Conservation (phyloP, 2,797 vertebrate genomes). For the Picus viridis region DNA sequence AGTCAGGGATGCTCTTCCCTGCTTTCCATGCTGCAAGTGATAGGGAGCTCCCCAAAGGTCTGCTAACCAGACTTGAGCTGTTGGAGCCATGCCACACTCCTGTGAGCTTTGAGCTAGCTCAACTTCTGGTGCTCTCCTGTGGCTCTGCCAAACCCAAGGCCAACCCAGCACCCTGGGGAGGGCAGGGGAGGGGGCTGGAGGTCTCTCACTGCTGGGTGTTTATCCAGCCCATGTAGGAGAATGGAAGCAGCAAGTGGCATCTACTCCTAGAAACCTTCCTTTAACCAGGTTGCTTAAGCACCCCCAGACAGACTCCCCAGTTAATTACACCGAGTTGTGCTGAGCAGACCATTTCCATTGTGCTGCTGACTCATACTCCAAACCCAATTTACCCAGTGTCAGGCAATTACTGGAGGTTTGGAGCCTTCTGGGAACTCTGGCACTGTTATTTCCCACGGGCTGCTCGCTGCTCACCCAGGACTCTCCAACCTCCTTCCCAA, state of each 20-base stretch:
- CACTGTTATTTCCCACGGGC: fast-evolving
- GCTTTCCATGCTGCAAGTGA: neutral
- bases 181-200: too few species aligned
- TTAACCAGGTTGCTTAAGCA: neutral
- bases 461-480: neutral
- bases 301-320: neutral
- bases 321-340: constrained; percentile 11
- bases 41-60: neutral
- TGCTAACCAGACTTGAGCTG: neutral
- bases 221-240: fast-evolving
- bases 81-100: fast-evolving
- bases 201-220: neutral
- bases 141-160: neutral
- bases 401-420: neutral
- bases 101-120: fast-evolving
- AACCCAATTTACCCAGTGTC: neutral
- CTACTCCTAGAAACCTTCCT: neutral
- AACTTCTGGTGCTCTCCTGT: fast-evolving
- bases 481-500: neutral
- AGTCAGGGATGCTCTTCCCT: neutral
- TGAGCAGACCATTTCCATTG: neutral
- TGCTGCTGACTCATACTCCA: neutral
- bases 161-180: neutral
- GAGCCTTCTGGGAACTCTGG: neutral
- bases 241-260: fast-evolving